phyloP scores from a whole-genome alignment of 2,797 vertebrate genomes.

The Protosalanx chinensis region DNA sequence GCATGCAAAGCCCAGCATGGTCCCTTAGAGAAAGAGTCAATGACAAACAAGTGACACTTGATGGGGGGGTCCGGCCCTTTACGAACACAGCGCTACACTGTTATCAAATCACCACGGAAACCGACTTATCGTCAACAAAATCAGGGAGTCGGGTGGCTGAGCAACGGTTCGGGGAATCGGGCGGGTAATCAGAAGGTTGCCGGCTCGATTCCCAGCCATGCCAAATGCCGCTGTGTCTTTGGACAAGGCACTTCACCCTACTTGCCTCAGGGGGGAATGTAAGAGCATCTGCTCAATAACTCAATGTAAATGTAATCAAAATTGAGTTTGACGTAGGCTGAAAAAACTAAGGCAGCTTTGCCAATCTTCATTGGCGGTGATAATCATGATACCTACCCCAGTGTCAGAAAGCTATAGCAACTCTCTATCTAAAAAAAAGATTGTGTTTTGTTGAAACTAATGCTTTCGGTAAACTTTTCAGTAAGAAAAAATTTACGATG shows the following conservation, averaged over 20 bases:
- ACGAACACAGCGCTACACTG: neutral
- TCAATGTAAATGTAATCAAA: neutral
- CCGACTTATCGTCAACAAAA: too few species aligned
- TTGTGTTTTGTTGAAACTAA: neutral
- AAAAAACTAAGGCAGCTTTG: neutral
- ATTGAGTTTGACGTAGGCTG: neutral
- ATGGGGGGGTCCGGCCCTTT: neutral
- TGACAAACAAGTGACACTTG: neutral
- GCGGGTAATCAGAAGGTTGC: too few species aligned
- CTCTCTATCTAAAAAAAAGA: neutral
- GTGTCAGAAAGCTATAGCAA: neutral
- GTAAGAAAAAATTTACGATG: too few species aligned
- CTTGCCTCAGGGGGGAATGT: too few species aligned
- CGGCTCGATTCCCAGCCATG: too few species aligned
- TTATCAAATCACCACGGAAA: neutral
- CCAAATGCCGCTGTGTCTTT: too few species aligned
- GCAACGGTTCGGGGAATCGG: too few species aligned
- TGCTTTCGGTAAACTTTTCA: neutral
- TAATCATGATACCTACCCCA: neutral
- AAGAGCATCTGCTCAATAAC: too few species aligned
- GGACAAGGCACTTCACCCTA: too few species aligned
- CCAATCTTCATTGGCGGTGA: neutral
- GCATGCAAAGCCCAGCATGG: conserved; percentile 15
- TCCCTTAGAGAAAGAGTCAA: neutral
- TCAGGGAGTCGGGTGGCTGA: too few species aligned